These are phyloP conservation scores for Dromococcyx pavoninus DNA, from an alignment of 2,797 vertebrate genomes.

Conservation along the genomic window DNA sequence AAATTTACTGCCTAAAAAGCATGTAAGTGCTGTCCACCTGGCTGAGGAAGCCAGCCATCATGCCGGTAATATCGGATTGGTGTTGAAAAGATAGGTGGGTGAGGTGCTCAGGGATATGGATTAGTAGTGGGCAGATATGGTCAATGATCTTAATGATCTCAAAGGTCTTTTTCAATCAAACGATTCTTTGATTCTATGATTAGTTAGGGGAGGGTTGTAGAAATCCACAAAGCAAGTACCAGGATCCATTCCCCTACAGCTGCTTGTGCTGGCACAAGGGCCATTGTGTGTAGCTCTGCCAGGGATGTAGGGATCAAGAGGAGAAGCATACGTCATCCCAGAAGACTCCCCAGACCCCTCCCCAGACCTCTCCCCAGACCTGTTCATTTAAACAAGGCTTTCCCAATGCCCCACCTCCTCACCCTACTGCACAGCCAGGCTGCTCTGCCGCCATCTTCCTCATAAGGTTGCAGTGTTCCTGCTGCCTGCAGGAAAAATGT, in stretches of 20 bases:
- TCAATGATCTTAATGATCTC: too few relatives aligned
- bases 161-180: too few relatives aligned
- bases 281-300: neutral
- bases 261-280: neutral
- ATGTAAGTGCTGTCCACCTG: fast-evolving
- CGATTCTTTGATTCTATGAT: too few relatives aligned
- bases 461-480: neutral
- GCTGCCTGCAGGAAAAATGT: neutral
- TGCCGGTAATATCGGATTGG: neutral
- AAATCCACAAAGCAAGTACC: neutral
- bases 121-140: too few relatives aligned
- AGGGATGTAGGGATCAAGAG: neutral
- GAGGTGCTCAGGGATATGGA: too few relatives aligned
- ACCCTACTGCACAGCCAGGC: too few relatives aligned
- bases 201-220: neutral
- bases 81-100: too few relatives aligned
- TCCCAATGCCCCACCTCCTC: neutral
- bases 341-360: neutral
- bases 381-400: neutral
- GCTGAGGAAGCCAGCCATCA: neutral
- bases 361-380: neutral
- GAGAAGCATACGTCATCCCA: fast-evolving
- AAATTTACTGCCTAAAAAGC: neutral
- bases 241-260: neutral
- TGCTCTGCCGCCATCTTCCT: neutral